Base-by-base conservation (phyloP, 2,113 vertebrate genomes). In the Octodon degus region DNA sequence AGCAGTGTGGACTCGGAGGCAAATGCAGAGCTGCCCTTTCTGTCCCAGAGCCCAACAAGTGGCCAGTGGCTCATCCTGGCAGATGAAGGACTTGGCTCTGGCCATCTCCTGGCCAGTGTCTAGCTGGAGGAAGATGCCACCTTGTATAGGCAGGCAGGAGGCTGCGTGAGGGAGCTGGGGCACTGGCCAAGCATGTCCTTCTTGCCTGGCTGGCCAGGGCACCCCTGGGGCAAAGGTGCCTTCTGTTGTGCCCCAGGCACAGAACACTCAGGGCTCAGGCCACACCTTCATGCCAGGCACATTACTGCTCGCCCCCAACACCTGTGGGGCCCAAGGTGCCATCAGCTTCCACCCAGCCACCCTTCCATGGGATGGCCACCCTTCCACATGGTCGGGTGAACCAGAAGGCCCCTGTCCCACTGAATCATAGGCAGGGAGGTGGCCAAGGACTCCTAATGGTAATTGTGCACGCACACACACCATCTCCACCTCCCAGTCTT, bases 391-490 rank as follows among this genome's bases (percentile, higher is more conserved):
- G 79, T 58, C 40, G 1, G 27, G n/a, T 0, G 6, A 11, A 9
- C 43, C 4, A 14, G 60, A 53, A 40, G 40, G 1, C 12, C 37
- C 17, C 2, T 0, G 0, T 2, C 62, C 82, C 40, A 3, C 34
- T 79, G 1, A 0, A 0, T 1, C 30, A 17, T 20, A 25, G 77
- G 40, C 32, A 88, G 27, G 32, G 82, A 70, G 43, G 25, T 7
- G 32, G 32, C 24, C 0, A 34, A 65, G 19, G 25, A 27, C 12
- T 10, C 13, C 20, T 14, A 27, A 17, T 10, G 2, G 8, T 27
- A 12, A 87, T 4, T 67, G 30, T 30, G 55, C 17, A 4, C 14
- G 25, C 20, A 16, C 0, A 5, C 22, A 62, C 5, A 19, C 22
- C 24, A 30, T 72, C 63, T 67, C 12, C 70, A 34, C 40, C 67